Conservation (phyloP, 2,113 vertebrate genomes). For the Pituophis catenifer region DNA sequence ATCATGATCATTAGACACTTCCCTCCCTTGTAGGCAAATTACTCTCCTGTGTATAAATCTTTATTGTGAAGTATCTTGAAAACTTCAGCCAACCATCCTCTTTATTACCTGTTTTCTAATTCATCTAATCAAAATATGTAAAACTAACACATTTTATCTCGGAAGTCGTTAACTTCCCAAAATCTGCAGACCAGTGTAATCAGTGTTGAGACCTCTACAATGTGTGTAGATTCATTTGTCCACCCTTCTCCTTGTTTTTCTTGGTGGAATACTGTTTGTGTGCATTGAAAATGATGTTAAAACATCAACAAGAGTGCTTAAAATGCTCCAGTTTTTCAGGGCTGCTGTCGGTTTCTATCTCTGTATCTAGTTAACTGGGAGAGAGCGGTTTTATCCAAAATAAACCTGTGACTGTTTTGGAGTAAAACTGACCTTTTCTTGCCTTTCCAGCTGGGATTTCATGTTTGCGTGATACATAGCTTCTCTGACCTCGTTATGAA, state of each 20-base stretch:
- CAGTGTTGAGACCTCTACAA: not conserved
- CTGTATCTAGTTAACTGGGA: not conserved
- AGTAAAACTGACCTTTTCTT: not conserved
- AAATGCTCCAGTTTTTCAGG: not conserved
- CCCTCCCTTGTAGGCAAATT: no score
- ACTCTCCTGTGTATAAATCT: no score
- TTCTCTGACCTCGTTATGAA: not conserved
- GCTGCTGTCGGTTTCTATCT: not conserved
- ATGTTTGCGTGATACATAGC: not conserved
- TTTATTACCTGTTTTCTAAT: no score
- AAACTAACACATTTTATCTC: no score
- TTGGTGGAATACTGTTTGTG: not conserved
- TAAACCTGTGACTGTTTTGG: not conserved
- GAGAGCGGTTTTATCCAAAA: not conserved
- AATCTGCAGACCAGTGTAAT: not conserved
- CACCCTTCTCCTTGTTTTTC: not conserved
- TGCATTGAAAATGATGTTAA: not conserved
- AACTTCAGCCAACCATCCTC: no score
- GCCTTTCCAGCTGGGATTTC: not conserved
- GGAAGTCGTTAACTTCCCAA: no score
- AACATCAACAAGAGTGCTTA: not conserved
- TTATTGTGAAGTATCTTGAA: no score
- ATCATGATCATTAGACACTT: no score
- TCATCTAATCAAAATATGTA: no score
- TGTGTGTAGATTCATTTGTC: not conserved